These are phyloP conservation scores for Pararge aegeria DNA, from an alignment of 1,140 invertebrate species.

Conservation along the genomic window DNA sequence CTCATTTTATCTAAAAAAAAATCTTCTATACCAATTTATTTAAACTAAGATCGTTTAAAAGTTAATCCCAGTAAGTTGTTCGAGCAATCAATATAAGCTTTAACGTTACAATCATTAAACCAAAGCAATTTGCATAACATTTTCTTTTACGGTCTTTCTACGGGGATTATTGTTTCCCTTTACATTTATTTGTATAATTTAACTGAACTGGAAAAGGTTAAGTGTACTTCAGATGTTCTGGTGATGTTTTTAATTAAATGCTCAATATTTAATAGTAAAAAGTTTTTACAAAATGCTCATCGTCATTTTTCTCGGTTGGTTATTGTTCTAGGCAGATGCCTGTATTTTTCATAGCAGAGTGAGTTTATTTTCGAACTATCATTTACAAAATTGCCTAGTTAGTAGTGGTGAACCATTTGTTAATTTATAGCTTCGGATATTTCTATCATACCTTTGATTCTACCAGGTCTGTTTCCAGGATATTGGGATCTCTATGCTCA, in stretches of 20 bases:
- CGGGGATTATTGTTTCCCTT: constrained; percentile 38
- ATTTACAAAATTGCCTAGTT: no score
- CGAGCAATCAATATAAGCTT: constrained; percentile 33
- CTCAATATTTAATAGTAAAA: background rate
- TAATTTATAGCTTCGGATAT: no score
- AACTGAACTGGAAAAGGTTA: constrained; percentile 3
- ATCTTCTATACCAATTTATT: background rate
- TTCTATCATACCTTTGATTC: no score
- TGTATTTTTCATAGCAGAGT: no score
- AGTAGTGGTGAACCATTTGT: no score
- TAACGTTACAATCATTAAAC: constrained; percentile 14
- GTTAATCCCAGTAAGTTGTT: constrained; percentile 34
- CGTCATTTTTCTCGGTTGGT: no score
- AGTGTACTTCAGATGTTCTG: background rate
- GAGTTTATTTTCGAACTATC: no score
- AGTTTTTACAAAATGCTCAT: no score
- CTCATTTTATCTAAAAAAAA: background rate
- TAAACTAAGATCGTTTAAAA: constrained; percentile 12
- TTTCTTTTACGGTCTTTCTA: constrained; percentile 40
- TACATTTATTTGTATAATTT: constrained; percentile 33
- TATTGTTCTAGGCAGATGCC: no score
- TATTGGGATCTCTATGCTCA: no score
- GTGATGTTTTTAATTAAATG: background rate
- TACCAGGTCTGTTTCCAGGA: no score
- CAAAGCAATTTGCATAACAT: constrained; percentile 43